Percentiles rank a stretch among this genome's conserved stretches.
These are phyloP conservation scores for Aquatica leii DNA, from an alignment of 2,888 invertebrate genomes.

Conservation along the genomic window DNA sequence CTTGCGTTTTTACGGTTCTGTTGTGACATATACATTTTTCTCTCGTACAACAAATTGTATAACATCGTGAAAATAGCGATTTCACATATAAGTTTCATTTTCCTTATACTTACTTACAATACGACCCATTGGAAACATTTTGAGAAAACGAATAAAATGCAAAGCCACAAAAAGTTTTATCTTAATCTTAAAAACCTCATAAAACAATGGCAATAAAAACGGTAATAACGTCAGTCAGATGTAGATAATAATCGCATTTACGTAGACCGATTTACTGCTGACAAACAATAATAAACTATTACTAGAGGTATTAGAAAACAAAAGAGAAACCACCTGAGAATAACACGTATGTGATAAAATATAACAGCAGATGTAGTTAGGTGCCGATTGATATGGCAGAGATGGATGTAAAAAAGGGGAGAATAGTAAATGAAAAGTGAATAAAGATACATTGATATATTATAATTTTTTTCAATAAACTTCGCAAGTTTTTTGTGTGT, in stretches of 20 bases:
- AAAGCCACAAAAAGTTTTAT: not conserved
- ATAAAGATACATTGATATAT: not conserved
- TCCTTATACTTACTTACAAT: too few relatives aligned
- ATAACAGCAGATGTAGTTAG: constrained; percentile 1
- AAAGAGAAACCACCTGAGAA: constrained; percentile 1
- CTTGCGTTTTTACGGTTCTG: too few relatives aligned
- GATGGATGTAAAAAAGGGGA: constrained; percentile 10
- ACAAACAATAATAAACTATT: constrained; percentile 1
- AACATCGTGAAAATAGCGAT: too few relatives aligned
- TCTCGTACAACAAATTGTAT: too few relatives aligned
- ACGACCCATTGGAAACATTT: too few relatives aligned
- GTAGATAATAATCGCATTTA: not conserved
- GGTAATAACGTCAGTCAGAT: not conserved
- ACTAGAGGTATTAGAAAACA: too few relatives aligned
- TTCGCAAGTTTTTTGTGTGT: too few relatives aligned
- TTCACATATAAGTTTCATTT: too few relatives aligned
- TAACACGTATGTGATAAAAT: constrained; percentile 3
- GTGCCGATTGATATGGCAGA: constrained; percentile 16
- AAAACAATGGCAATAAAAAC: too few relatives aligned
- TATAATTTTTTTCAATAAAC: too few relatives aligned
- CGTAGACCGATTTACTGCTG: not conserved
- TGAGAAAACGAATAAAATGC: not conserved
- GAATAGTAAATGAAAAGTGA: constrained; percentile 1
- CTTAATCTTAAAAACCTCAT: not conserved
- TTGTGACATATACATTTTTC: too few relatives aligned